phyloP scores from a whole-genome alignment of 2,888 invertebrate species.

The Dryobotodes eremita region DNA sequence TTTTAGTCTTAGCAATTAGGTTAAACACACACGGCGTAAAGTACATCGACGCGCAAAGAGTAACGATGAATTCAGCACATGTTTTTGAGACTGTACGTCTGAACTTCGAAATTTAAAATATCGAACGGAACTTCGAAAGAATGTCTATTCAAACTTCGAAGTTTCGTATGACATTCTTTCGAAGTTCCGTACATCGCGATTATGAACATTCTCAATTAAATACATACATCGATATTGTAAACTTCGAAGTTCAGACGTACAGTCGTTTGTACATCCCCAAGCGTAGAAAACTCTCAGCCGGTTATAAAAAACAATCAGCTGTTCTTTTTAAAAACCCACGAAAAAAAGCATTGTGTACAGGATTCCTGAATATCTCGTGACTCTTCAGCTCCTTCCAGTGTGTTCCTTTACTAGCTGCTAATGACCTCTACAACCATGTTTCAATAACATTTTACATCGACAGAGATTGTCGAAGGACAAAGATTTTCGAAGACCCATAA shows the following conservation, averaged over 20 bases:
- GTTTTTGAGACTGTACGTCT: no score
- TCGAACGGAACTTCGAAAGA: no score
- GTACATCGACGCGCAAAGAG: not conserved
- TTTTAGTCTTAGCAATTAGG: not conserved
- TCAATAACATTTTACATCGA: slow-evolving; percentile 14
- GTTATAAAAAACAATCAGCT: not conserved
- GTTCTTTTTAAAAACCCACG: not conserved
- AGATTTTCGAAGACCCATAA: not conserved
- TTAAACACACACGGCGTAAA: not conserved
- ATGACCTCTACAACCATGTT: not conserved
- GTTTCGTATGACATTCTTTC: no score
- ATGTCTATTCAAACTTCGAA: no score
- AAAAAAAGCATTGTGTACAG: not conserved
- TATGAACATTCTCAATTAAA: no score
- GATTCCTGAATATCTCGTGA: not conserved
- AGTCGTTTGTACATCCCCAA: not conserved
- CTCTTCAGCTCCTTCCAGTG: not conserved
- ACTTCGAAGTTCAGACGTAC: no score
- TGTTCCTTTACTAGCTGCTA: not conserved
- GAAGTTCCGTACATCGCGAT: no score
- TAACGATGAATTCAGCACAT: not conserved
- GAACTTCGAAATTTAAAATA: no score
- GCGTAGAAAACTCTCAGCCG: not conserved
- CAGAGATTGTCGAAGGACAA: not conserved
- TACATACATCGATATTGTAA: no score